phyloP scores from a whole-genome alignment of 2,888 invertebrate genomes.

The Tipula unca region DNA sequence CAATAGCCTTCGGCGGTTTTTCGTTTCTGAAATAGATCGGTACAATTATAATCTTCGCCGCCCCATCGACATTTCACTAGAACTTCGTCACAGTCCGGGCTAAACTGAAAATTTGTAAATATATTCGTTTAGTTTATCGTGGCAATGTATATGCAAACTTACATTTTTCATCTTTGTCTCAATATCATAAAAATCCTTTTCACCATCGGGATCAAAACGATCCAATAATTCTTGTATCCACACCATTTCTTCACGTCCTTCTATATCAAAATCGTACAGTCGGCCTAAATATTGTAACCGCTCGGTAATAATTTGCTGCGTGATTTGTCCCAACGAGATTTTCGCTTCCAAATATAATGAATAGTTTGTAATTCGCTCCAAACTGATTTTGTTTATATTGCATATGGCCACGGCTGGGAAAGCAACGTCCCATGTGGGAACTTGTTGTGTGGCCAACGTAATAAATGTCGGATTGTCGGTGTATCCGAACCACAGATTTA shows the following conservation, averaged over 20 bases:
- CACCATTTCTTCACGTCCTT: conserved; percentile 24
- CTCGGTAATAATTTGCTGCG: conserved; percentile 16
- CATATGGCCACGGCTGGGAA: conserved; percentile 52
- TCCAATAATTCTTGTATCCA: conserved; percentile 31
- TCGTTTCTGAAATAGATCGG: conserved; percentile 41
- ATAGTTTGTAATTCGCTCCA: conserved; percentile 34
- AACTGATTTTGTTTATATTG: conserved; percentile 49
- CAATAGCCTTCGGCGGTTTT: conserved; percentile 50
- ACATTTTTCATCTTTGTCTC: conserved; percentile 29
- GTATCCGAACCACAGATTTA: conserved; percentile 30
- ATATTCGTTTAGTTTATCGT: no score
- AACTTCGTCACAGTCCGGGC: conserved; percentile 46
- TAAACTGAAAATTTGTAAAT: conserved; percentile 22
- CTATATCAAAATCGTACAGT: conserved; percentile 27
- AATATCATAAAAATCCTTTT: conserved; percentile 31
- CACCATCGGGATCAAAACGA: conserved; percentile 26
- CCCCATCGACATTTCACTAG: conserved; percentile 45
- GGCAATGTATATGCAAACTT: not conserved
- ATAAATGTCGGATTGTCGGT: conserved; percentile 41
- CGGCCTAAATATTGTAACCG: conserved; percentile 26
- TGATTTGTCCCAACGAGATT: not conserved
- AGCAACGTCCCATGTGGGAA: conserved; percentile 45
- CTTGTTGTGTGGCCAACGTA: conserved; percentile 42
- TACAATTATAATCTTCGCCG: conserved; percentile 38
- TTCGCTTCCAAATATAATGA: conserved; percentile 38